A percentile compares a stretch with the other conserved stretches of the same genome.
These are phyloP conservation scores for Hyles euphorbiae DNA, from an alignment of 1,140 invertebrate genomes.

Conservation along the genomic window DNA sequence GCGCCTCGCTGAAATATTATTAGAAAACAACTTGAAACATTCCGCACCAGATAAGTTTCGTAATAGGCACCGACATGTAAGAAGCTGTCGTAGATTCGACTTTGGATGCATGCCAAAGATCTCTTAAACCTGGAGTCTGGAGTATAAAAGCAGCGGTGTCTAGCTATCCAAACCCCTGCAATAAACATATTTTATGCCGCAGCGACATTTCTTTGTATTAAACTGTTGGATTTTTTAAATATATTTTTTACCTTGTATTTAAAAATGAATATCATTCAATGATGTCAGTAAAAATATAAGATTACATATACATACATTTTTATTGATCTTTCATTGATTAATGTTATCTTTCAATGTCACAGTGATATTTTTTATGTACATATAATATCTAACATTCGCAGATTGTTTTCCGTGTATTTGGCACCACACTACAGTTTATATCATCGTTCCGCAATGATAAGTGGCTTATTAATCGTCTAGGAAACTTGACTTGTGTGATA, in stretches of 20 bases:
- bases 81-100: conserved; percentile 15
- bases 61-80: conserved; percentile 19
- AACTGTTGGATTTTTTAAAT: no score
- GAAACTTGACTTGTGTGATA: background rate
- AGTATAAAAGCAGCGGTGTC: no score
- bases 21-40: conserved; percentile 12
- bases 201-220: no score
- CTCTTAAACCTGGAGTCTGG: conserved; percentile 15
- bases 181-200: no score
- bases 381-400: conserved; percentile 5
- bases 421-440: conserved; percentile 2
- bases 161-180: no score
- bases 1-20: background rate
- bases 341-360: conserved; percentile 41
- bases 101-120: conserved; percentile 27
- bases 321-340: conserved; percentile 32
- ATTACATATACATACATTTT: conserved; percentile 3
- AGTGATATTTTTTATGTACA: conserved; percentile 23
- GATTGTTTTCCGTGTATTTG: conserved; percentile 4
- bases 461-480: background rate
- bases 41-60: conserved; percentile 16
- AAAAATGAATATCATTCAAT: no score
- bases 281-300: background rate
- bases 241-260: no score
- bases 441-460: conserved; percentile 13